Percentiles rank a stretch among this genome's conserved stretches.
Conservation (phyloP, 2,113 vertebrate genomes). For the Chloropsis hardwickii region DNA sequence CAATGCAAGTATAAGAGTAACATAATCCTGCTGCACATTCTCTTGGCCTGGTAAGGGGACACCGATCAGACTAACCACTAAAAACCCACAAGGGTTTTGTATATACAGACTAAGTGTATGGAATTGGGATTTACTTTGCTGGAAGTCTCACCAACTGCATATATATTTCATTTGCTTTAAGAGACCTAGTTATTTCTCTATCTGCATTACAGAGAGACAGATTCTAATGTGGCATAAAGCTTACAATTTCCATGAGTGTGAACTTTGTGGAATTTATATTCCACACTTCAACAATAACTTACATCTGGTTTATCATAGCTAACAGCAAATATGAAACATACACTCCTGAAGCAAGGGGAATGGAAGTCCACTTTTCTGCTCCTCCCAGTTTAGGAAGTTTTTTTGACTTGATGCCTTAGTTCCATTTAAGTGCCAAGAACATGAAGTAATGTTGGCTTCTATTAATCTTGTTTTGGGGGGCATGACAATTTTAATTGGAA, state of each 20-base stretch:
- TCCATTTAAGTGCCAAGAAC: constrained; percentile 70
- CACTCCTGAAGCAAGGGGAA: not conserved
- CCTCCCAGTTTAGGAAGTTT: constrained; percentile 61
- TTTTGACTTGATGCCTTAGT: constrained; percentile 62
- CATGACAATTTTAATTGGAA: constrained; percentile 75
- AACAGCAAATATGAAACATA: constrained; percentile 35
- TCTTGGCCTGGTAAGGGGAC: constrained; percentile 10
- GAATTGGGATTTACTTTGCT: constrained; percentile 32
- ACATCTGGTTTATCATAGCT: constrained; percentile 37
- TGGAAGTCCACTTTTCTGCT: constrained; percentile 4
- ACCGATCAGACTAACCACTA: constrained; percentile 25
- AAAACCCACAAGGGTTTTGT: not conserved
- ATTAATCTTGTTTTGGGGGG: constrained; percentile 71
- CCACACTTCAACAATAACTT: constrained; percentile 21
- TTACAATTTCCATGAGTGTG: not conserved
- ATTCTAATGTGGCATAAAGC: constrained; percentile 2
- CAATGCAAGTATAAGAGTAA: constrained; percentile 20
- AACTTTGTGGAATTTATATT: constrained; percentile 7
- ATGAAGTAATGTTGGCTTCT: constrained; percentile 72
- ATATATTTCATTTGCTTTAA: not conserved
- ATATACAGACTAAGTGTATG: not conserved
- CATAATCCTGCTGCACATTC: not conserved
- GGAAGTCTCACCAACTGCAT: not conserved
- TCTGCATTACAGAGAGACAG: not conserved
- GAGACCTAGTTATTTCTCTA: constrained; percentile 1